These are phyloP conservation scores for Leptopilina clavipes DNA, from an alignment of 1,140 invertebrate species.

Conservation along the genomic window DNA sequence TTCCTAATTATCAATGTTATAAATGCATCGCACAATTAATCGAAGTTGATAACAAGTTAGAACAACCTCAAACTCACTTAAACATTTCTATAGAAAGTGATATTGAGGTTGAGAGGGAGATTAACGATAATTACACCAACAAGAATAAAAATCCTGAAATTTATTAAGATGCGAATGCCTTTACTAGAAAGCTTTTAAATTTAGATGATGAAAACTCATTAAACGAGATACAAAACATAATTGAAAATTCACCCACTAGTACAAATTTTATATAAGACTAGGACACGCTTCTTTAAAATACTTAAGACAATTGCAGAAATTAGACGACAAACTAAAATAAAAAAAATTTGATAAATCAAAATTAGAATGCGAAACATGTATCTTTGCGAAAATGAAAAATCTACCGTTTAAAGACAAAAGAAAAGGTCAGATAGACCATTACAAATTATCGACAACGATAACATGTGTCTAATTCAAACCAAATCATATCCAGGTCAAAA, in stretches of 20 bases:
- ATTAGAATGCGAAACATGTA: constrained; percentile 47
- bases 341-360: constrained; percentile 37
- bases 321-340: constrained; percentile 35
- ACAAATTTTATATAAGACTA: constrained; percentile 28
- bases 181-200: not conserved
- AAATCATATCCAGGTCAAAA: constrained; percentile 40
- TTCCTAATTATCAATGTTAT: constrained; percentile 37
- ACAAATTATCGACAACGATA: constrained; percentile 45
- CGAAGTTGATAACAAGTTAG: not conserved
- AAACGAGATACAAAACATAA: constrained; percentile 33
- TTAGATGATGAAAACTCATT: constrained; percentile 6
- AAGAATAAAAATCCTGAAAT: not conserved
- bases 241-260: not conserved
- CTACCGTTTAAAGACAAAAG: constrained; percentile 46
- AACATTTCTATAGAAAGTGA: not conserved
- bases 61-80: fast-evolving
- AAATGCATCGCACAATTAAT: constrained; percentile 37
- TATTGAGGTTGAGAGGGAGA: constrained; percentile 44
- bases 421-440: constrained; percentile 41
- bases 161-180: constrained; percentile 26
- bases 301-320: constrained; percentile 36
- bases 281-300: constrained; percentile 40
- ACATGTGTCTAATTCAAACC: constrained; percentile 45
- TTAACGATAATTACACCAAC: not conserved
- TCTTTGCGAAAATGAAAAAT: constrained; percentile 47